Evolutionary conservation across 2,888 invertebrate genomes (phyloP).

Genomic region (Oligia strigilis): DNA sequence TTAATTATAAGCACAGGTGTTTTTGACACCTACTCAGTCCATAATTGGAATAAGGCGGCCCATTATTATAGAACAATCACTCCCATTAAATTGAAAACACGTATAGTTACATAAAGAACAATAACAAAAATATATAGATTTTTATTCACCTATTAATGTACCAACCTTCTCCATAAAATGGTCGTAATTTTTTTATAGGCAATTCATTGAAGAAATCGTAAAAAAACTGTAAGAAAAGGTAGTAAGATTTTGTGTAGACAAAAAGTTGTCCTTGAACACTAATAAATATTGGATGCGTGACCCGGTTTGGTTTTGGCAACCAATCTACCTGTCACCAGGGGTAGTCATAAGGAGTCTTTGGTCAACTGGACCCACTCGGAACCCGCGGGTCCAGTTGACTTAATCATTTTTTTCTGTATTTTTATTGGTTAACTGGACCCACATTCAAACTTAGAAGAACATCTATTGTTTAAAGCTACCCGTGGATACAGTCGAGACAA

Average conservation of each 20-base stretch:
- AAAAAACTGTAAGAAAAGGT: constrained; percentile 65
- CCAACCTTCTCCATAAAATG: constrained; percentile 70
- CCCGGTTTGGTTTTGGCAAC: not conserved
- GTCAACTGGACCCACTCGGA: too few species aligned
- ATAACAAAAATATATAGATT: constrained; percentile 48
- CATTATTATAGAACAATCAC: constrained; percentile 18
- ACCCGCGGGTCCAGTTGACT: too few species aligned
- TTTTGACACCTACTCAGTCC: constrained; percentile 11
- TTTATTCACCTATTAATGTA: constrained; percentile 55
- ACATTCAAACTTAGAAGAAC: too few species aligned
- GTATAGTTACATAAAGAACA: constrained; percentile 41
- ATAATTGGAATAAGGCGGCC: constrained; percentile 3
- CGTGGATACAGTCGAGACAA: too few species aligned
- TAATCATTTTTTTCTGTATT: too few species aligned
- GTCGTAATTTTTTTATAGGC: constrained; percentile 74
- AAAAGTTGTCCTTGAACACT: not conserved
- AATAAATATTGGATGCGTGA: not conserved
- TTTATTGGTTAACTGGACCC: too few species aligned
- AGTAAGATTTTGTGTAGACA: constrained; percentile 13
- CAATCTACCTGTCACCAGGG: not conserved
- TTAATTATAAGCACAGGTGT: constrained; percentile 10
- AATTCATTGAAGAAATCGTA: constrained; percentile 74
- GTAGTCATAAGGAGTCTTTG: too few species aligned
- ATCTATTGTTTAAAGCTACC: too few species aligned
- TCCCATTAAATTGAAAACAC: constrained; percentile 16